A percentile compares a stretch with the other conserved stretches of the same genome.
These are phyloP conservation scores for Lepisosteus osseus DNA, from an alignment of 2,113 vertebrate genomes.

Conservation along the genomic window DNA sequence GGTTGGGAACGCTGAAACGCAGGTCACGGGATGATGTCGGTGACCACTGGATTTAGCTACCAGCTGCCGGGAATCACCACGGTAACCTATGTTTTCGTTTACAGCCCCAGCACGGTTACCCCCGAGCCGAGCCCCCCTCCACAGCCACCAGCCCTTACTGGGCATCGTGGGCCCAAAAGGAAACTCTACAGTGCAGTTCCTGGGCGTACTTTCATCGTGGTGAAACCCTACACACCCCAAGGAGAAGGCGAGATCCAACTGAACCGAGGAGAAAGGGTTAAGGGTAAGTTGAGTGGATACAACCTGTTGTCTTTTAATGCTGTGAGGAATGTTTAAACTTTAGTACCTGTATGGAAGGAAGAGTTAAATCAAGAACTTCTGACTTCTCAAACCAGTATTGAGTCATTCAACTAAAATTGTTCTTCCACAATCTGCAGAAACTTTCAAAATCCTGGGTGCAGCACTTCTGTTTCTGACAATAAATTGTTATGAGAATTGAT, in stretches of 20 bases:
- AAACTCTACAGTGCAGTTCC: slow-evolving; percentile 96
- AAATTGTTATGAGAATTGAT: too few relatives aligned
- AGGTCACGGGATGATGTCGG: slow-evolving; percentile 51
- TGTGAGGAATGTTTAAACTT: background rate
- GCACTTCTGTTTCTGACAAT: too few relatives aligned
- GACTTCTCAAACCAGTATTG: too few relatives aligned
- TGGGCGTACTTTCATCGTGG: slow-evolving; percentile 90
- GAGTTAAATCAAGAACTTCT: too few relatives aligned
- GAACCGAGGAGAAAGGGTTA: slow-evolving; percentile 89
- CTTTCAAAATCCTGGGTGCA: too few relatives aligned
- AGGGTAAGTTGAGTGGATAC: slow-evolving; percentile 73
- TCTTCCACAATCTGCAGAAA: too few relatives aligned
- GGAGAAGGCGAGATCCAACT: slow-evolving; percentile 92
- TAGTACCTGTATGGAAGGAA: background rate
- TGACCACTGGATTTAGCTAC: slow-evolving; percentile 72
- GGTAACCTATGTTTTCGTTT: slow-evolving; percentile 95
- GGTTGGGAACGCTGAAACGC: background rate
- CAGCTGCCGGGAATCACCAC: slow-evolving; percentile 83
- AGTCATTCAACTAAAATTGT: too few relatives aligned
- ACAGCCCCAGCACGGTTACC: slow-evolving; percentile 82
- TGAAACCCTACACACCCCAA: slow-evolving; percentile 87
- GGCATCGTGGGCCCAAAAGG: slow-evolving; percentile 82
- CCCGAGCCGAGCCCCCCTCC: slow-evolving; percentile 73
- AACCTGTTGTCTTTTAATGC: background rate
- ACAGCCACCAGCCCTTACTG: slow-evolving; percentile 65